Percentiles rank a stretch among this genome's conserved stretches.
These are phyloP conservation scores for Cephalophus harveyi DNA, from an alignment of 2,113 vertebrate species.

Conservation along the genomic window DNA sequence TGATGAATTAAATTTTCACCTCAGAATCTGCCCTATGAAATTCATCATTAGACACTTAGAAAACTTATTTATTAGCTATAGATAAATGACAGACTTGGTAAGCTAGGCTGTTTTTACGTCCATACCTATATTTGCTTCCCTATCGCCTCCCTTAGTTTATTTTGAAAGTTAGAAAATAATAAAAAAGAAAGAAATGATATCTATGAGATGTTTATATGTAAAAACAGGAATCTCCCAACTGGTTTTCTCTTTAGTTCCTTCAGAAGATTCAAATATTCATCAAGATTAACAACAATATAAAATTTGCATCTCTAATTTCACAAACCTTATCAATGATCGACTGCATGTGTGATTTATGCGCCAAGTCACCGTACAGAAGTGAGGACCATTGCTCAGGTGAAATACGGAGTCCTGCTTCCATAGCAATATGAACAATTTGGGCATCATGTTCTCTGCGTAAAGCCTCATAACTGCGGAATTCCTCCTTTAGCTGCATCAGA, in stretches of 20 bases:
- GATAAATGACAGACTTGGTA: not conserved
- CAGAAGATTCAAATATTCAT: not conserved
- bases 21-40: conserved; percentile 89
- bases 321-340: conserved; percentile 98
- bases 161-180: not conserved
- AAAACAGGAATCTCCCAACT: conserved; percentile 34
- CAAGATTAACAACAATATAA: not conserved
- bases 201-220: not conserved
- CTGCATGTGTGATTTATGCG: conserved; percentile 99
- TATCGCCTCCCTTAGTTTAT: not conserved
- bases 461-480: conserved; percentile 96
- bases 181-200: not conserved
- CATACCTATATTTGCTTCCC: not conserved
- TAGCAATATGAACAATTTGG: conserved; percentile 97
- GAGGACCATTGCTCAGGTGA: conserved; percentile 99
- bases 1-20: conserved; percentile 78
- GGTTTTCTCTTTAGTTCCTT: not conserved
- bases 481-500: conserved; percentile 97
- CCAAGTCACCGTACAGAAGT: conserved; percentile 94
- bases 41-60: conserved; percentile 82
- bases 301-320: conserved; percentile 48
- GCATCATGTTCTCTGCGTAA: conserved; percentile 95
- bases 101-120: not conserved
- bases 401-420: conserved; percentile 97
- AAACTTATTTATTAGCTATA: conserved; percentile 22